Evolutionary conservation across 2,113 vertebrate genomes (phyloP), one percentile per base, ranked within the genome.

Genomic region (Alces alces): DNA sequence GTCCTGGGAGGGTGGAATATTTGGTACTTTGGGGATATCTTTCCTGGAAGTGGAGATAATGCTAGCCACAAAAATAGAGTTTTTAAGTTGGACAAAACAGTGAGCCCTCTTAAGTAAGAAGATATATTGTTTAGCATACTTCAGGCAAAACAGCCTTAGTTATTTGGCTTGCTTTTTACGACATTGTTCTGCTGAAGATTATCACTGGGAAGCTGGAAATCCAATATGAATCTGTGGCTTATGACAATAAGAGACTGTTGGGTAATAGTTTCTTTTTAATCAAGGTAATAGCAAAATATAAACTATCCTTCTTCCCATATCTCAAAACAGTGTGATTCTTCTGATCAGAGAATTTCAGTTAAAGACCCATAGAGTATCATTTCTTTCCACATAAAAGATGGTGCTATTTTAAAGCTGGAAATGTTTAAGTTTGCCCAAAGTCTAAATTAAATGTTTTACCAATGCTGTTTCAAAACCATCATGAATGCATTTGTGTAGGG

Each of bases 371-470:
- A 55, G n/a, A 2, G 3, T n/a, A 33, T 94, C 33, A 50, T n/a
- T 93, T 86, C 27, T 33, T 86, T 96, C 60, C 58, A 61, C 52
- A 4, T 11, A 76, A 9, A 85, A 55, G 5, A 6, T 89, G 30
- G 13, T 80, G 14, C 50, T 89, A 78, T 82, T 66, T 80, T 84
- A 83, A 91, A 82, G 2, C 21, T 36, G 4, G 84, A 3, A 83
- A 33, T 83, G 60, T 95, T n/a, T 70, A 76, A 89, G 12, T 89
- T 89, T 0, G 39, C 14, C 17, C 1, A 21, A 70, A 66, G 19
- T 89, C 28, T 86, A 39, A 89, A 96, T 83, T 93, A 36, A 89
- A 66, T 86, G n/a, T 88, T 95, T 94, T 95, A 27, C 39, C 85
- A 60, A 87, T 91, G 19, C 14, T 78, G 14, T 92, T 19, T 73